Evolutionary conservation across 2,888 invertebrate species (phyloP).

Genomic region (Agrotis puta): DNA sequence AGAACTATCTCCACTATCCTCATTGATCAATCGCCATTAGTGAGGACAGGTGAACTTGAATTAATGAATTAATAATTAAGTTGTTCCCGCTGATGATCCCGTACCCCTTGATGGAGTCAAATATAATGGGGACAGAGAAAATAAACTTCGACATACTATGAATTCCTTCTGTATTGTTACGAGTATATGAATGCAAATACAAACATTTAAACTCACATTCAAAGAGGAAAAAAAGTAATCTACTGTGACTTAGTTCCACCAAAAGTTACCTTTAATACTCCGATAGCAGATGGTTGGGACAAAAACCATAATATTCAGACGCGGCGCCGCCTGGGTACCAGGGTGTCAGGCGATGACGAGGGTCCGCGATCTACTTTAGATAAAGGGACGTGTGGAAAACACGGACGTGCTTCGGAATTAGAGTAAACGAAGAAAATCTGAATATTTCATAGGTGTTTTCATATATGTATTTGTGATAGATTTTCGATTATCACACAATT

Average conservation of each 20-base stretch:
- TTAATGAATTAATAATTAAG: too few relatives aligned
- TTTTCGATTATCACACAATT: background rate
- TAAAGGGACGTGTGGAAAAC: constrained; percentile 50
- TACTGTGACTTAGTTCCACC: background rate
- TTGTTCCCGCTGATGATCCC: too few relatives aligned
- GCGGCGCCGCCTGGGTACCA: constrained; percentile 8
- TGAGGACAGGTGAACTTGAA: too few relatives aligned
- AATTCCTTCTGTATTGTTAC: too few relatives aligned
- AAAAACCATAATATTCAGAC: constrained; percentile 34
- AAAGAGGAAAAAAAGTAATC: too few relatives aligned
- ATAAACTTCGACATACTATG: too few relatives aligned
- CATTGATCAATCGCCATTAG: too few relatives aligned
- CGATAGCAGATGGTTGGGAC: constrained; percentile 9
- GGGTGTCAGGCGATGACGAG: constrained; percentile 52
- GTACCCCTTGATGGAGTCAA: too few relatives aligned
- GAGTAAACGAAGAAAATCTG: constrained; percentile 15
- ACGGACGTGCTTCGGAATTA: constrained; percentile 36
- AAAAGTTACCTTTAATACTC: constrained; percentile 2
- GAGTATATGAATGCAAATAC: background rate
- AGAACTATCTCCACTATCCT: too few relatives aligned
- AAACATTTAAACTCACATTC: background rate
- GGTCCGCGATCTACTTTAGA: constrained; percentile 62
- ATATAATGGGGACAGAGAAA: too few relatives aligned
- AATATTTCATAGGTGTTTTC: constrained; percentile 19
- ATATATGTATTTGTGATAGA: constrained; percentile 5